Evolutionary conservation across 2,797 vertebrate species (phyloP).

Genomic region (Sebastes nivosus): DNA sequence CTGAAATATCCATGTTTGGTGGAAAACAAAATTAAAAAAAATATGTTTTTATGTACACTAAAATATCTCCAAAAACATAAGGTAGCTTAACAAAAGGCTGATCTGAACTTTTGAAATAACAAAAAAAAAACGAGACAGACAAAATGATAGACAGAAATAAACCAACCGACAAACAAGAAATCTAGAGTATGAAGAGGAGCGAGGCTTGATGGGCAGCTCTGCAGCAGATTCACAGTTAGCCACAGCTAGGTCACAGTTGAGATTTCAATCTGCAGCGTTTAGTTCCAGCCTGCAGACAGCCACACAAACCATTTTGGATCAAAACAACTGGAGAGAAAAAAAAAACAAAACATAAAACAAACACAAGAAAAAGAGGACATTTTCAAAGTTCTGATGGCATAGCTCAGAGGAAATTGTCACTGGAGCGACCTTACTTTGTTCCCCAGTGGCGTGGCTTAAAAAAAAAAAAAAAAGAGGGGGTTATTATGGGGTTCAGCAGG

Average conservation of each 20-base stretch:
- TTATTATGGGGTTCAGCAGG: slow-evolving; percentile 66
- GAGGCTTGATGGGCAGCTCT: slow-evolving; percentile 82
- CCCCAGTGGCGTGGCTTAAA: slow-evolving; percentile 70
- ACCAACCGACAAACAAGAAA: slow-evolving; percentile 52
- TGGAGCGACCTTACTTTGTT: slow-evolving; percentile 77
- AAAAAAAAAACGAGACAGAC: slow-evolving; percentile 48
- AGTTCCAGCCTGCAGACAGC: slow-evolving; percentile 81
- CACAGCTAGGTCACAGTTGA: slow-evolving; percentile 86
- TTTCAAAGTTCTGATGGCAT: slow-evolving; percentile 80
- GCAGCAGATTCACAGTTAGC: slow-evolving; percentile 88
- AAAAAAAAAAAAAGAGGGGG: slow-evolving; percentile 38
- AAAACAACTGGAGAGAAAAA: slow-evolving; percentile 48
- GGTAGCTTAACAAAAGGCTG: slow-evolving; percentile 74
- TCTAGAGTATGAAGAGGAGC: slow-evolving; percentile 64
- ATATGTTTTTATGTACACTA: slow-evolving; percentile 68
- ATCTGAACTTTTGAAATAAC: slow-evolving; percentile 62
- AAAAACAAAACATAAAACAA: slow-evolving; percentile 10
- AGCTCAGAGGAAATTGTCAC: slow-evolving; percentile 81
- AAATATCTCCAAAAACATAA: slow-evolving; percentile 59
- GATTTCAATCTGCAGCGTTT: slow-evolving; percentile 85
- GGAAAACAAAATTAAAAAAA: slow-evolving; percentile 56
- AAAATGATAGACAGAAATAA: slow-evolving; percentile 56
- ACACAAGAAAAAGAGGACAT: slow-evolving; percentile 53
- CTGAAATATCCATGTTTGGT: slow-evolving; percentile 61
- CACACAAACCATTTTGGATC: slow-evolving; percentile 77